These are phyloP conservation scores for Trachythela sp. DNA, from an alignment of 64 coral and sea anemone species.

Conservation along the genomic window DNA sequence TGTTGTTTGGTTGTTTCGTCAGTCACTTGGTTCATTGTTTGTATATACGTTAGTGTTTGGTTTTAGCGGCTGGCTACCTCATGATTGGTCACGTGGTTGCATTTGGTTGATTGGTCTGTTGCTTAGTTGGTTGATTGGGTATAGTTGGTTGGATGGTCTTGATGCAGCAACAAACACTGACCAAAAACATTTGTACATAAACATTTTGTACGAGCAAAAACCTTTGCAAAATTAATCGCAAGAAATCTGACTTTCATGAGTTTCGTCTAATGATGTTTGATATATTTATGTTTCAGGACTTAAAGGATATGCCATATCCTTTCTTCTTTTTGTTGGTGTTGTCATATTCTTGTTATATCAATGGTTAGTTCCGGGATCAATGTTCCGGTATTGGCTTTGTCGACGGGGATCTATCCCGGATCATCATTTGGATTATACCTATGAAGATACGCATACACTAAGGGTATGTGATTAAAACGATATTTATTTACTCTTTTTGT, in stretches of 20 bases:
- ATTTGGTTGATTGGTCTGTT: no score
- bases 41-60: no score
- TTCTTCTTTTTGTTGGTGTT: slow-evolving; percentile 28
- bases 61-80: no score
- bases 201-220: no score
- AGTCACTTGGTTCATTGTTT: no score
- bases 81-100: no score
- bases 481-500: not conserved
- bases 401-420: slow-evolving; percentile 46
- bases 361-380: slow-evolving; percentile 46
- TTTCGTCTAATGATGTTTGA: not conserved
- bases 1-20: no score
- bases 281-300: not conserved
- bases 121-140: no score
- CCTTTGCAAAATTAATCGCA: no score
- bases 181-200: no score
- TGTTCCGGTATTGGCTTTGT: slow-evolving; percentile 57
- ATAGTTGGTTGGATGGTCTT: no score
- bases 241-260: not conserved
- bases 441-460: not conserved
- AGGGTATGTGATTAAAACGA: not conserved
- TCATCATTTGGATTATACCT: not conserved
- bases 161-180: no score
- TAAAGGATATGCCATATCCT: slow-evolving; percentile 27
- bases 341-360: slow-evolving; percentile 58